Percentiles rank a stretch among this genome's conserved stretches.
Evolutionary conservation across 1,140 invertebrate genomes (phyloP).

Genomic region (Carcinoscorpius rotundicauda): DNA sequence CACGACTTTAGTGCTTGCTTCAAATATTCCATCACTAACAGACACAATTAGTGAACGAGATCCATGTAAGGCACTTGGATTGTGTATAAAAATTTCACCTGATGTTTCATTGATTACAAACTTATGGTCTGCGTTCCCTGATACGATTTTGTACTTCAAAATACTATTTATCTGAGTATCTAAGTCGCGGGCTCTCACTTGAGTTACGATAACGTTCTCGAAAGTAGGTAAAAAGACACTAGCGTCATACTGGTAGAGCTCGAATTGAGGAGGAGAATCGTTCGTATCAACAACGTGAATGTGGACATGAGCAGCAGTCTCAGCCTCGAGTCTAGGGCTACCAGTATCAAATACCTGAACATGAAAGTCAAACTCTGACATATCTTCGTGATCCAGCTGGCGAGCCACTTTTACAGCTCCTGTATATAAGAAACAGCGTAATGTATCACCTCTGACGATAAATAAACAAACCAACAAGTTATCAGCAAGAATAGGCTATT

Average conservation of each 20-base stretch:
- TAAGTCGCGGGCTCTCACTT: conserved; percentile 55
- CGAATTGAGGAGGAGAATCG: conserved; percentile 68
- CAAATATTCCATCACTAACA: conserved; percentile 44
- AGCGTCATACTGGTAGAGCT: conserved; percentile 52
- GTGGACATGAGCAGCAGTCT: conserved; percentile 29
- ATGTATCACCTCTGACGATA: too few relatives aligned
- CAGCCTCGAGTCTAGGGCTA: conserved; percentile 55
- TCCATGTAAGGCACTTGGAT: conserved; percentile 37
- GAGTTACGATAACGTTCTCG: conserved; percentile 34
- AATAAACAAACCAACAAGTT: too few relatives aligned
- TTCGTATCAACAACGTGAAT: conserved; percentile 74
- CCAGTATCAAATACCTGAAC: conserved; percentile 79
- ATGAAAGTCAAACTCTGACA: conserved; percentile 54
- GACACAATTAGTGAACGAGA: conserved; percentile 35
- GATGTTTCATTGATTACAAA: conserved; percentile 60
- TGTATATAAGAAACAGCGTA: conserved; percentile 14
- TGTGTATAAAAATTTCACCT: conserved; percentile 55
- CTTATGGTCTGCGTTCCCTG: conserved; percentile 61
- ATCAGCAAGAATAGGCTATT: too few relatives aligned
- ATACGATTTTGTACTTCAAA: conserved; percentile 65
- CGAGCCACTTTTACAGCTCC: conserved; percentile 65
- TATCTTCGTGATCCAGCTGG: conserved; percentile 66
- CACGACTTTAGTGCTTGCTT: conserved; percentile 35
- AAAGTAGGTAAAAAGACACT: conserved; percentile 58
- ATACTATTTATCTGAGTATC: conserved; percentile 44